Base-by-base conservation (phyloP, 2,113 vertebrate genomes). In the Chlorodrepanis virens region DNA sequence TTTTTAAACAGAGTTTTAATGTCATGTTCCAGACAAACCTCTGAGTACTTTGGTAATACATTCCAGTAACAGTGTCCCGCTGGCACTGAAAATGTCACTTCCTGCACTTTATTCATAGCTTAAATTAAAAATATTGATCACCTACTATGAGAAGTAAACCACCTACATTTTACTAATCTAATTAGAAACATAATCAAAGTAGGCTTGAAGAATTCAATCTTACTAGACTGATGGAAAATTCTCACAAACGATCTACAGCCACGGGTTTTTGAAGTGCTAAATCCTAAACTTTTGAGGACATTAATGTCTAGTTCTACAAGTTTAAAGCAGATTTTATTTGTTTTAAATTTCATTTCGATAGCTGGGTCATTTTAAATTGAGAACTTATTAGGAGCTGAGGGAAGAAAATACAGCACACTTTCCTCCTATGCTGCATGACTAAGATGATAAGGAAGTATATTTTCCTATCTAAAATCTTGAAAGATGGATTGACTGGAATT, bases 91-190 rank as follows among this genome's bases (percentile, higher is more conserved):
- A 93, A 83, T 86, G 44, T 76, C 31, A 40, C 23, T 80, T 94
- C 45, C 76, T 86, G 63, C 20, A 53, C 20, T 60, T 27, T 86
- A 53, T 80, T 83, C 53, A 83, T 61, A 83, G 76, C 53, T 77
- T 76, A 92, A 88, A 95, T 83, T 86, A 74, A 93, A 96, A 86
- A 80, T 89, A 95, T 86, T 69, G 76, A 92, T 83, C 12, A 8
- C 19, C 16, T 68, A 59, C 37, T 54, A 23, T 67, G 29, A 85
- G 49, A 71, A 5, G 4, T n/a, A 85, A 88, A 59, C 37, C 44
- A 59, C 12, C 27, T 35, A 56, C 13, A 12, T 65, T 31, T 83
- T 61, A 80, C 31, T 79, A 83, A 76, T n/a, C 23, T 77, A 67
- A 87, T 82, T 72, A n/a, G 61, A 91, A 69, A 50, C 5, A 57